Evolutionary conservation across 1,140 invertebrate genomes (phyloP), one percentile per base, ranked within the genome.

Genomic region (Panulirus ornatus): DNA sequence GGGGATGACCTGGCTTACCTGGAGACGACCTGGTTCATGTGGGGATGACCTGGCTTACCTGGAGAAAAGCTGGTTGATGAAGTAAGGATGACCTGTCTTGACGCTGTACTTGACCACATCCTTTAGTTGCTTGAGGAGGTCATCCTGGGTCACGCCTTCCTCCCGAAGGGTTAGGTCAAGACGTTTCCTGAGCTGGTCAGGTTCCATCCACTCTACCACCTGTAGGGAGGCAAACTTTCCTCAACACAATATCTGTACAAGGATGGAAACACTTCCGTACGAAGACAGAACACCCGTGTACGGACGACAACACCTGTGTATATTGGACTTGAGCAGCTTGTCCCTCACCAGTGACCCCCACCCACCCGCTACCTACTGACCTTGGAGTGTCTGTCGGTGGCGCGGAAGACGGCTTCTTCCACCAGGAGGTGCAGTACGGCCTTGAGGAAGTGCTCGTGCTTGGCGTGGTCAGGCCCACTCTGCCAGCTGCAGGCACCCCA

Each of bases 61-160:
- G 9, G 88, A 89, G 63, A 96, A 97, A 2, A 97, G 94, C 93
- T 97, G 97, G 94, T 97, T 97, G 91, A 96, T 95, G 93, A 97
- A 97, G 88, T 96, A 94, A 1, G 95, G 95, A 94, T 96, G 96
- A 84, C 95, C 95, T 0, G 97, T 97, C 92, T 96, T 96, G 0
- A 97, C 96, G 66, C 96, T 97, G 93, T 96, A 96, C 79, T 95
- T 93, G 44, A 96, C 94, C 3, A 96, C 95, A 73, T 95, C 93
- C 27, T 94, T 94, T 16, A 97, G 93, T 27, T 96, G 93, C 11
- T 94, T 93, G 9, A 97, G 92, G 8, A 98, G 94, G 86, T 96
- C 95, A 0, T 96, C 96, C 76, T 97, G 96, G 22, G 95, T 95
- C 2, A 95, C 94, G 0, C 95, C 95, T 6, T 94, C 93, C 11